A percentile compares a stretch with the other conserved stretches of the same genome.
Conservation (phyloP, 2,888 invertebrate species). For the Pherbina coryleti region DNA sequence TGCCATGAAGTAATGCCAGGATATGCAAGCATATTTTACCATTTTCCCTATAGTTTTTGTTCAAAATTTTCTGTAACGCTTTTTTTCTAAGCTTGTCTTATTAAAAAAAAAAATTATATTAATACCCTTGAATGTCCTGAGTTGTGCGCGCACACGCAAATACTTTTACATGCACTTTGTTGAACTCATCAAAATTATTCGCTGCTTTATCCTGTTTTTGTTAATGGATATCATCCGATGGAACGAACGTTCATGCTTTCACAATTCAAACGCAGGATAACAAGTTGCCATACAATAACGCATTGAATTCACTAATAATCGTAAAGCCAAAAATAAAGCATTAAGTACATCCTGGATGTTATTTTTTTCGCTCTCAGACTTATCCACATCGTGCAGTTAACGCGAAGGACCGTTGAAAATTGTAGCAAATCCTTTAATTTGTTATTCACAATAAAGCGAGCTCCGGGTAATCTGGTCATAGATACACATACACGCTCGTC, state of each 20-base stretch:
- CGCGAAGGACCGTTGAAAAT: conserved; percentile 40
- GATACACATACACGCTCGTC: conserved; percentile 17
- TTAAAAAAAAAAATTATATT: not conserved
- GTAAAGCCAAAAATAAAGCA: no score
- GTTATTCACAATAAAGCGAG: conserved; percentile 14
- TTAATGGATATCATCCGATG: not conserved
- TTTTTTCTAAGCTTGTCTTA: not conserved
- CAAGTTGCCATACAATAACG: no score
- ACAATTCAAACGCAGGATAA: not conserved
- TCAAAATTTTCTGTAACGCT: not conserved
- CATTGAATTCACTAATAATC: no score
- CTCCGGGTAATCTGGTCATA: conserved; percentile 27
- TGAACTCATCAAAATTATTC: not conserved
- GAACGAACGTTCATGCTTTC: not conserved
- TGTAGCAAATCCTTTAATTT: conserved; percentile 41
- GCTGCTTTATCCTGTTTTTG: not conserved
- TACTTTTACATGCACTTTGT: not conserved
- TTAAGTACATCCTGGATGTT: no score
- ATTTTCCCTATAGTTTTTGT: not conserved
- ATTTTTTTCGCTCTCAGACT: not conserved
- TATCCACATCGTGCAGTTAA: conserved; percentile 35
- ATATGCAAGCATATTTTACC: not conserved
- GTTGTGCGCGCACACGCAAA: not conserved
- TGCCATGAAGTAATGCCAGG: not conserved
- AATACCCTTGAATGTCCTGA: not conserved